Conservation (phyloP, 2,888 invertebrate genomes). For the Dryomyza anilis region DNA sequence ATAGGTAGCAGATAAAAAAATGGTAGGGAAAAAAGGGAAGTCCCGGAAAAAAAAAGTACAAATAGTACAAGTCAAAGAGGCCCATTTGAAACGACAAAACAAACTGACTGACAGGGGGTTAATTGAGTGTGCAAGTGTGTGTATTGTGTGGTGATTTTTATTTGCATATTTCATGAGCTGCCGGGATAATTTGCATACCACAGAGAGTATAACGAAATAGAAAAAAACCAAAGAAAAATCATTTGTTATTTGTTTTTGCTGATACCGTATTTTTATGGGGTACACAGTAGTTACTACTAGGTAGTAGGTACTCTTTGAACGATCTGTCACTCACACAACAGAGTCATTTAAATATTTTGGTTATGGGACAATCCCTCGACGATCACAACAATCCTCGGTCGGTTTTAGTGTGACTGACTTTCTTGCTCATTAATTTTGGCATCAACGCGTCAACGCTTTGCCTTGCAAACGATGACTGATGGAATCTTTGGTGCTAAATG, state of each 20-base stretch:
- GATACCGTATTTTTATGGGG: background rate
- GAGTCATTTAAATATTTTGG: conserved; percentile 38
- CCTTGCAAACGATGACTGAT: conserved; percentile 15
- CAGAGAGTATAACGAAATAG: background rate
- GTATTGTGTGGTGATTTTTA: conserved; percentile 9
- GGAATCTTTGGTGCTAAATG: conserved; percentile 33
- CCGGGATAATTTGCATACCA: conserved; percentile 21
- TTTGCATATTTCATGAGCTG: conserved; percentile 25
- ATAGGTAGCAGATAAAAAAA: too few species aligned
- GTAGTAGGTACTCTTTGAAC: too few species aligned
- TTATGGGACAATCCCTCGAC: conserved; percentile 20
- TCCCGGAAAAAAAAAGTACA: background rate
- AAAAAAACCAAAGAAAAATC: conserved; percentile 1
- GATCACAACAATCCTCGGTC: conserved; percentile 14
- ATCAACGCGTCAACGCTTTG: conserved; percentile 28
- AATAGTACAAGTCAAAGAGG: background rate
- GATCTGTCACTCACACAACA: too few species aligned
- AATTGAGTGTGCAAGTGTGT: conserved; percentile 49
- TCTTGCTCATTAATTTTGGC: conserved; percentile 40
- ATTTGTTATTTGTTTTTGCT: conserved; percentile 7
- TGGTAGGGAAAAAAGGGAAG: background rate
- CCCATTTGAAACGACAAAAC: conserved; percentile 1
- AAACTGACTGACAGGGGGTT: conserved; percentile 49
- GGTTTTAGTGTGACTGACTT: background rate
- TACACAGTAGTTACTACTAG: background rate